Evolutionary conservation across 2,797 vertebrate genomes (phyloP).

Genomic region (Decapterus maruadsi): DNA sequence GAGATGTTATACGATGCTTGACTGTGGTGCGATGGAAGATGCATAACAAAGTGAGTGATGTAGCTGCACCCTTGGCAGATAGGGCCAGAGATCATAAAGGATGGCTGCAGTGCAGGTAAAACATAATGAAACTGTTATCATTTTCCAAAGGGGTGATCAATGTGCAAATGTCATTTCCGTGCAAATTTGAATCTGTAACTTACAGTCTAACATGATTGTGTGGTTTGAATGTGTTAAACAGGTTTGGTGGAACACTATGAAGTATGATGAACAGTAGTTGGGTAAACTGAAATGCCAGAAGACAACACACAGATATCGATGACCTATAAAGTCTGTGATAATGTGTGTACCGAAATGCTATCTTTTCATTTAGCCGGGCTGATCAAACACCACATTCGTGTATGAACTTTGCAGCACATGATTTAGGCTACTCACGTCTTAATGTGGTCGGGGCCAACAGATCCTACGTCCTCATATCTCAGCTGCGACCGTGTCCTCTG

Average conservation of each 20-base stretch:
- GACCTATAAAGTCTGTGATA: not conserved
- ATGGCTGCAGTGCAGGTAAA: no score
- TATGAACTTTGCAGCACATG: not conserved
- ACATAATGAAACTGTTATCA: no score
- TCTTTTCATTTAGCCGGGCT: no score
- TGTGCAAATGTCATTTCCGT: not conserved
- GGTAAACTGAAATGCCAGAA: not conserved
- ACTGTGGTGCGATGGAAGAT: not conserved
- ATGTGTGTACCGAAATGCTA: not conserved
- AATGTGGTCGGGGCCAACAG: conserved; percentile 73
- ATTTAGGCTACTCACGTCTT: conserved; percentile 72
- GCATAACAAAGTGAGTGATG: not conserved
- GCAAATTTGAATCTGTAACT: no score
- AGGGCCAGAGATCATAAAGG: not conserved
- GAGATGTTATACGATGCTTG: not conserved
- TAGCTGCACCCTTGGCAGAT: not conserved
- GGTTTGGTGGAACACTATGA: not conserved
- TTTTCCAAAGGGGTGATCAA: no score
- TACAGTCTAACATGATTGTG: no score
- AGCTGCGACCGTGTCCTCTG: conserved; percentile 27
- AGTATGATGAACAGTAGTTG: no score
- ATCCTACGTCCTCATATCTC: conserved; percentile 59
- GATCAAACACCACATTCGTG: rapidly evolving
- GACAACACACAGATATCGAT: not conserved
- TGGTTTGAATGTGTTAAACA: not conserved